phyloP scores from a whole-genome alignment of 2,113 vertebrate genomes.

The Laticauda colubrina region DNA sequence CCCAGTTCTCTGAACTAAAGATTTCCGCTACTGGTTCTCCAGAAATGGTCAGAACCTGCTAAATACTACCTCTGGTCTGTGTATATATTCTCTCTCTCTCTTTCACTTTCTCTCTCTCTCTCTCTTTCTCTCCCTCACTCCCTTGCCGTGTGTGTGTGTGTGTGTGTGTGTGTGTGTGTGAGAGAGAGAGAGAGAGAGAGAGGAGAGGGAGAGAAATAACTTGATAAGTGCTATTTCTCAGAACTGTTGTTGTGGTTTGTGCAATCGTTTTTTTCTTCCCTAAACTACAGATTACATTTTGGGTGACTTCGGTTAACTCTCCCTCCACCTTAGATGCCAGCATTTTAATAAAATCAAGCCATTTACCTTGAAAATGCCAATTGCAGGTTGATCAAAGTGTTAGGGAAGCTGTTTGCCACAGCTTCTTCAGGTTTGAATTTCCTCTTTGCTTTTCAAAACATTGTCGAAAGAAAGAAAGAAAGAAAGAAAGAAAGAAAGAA shows the following conservation, averaged over 20 bases:
- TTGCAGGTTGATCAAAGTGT: conserved; percentile 75
- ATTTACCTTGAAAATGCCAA: conserved; percentile 77
- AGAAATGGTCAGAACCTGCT: too few species aligned
- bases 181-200: too few species aligned
- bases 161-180: too few species aligned
- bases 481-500: background rate
- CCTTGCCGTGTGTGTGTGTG: too few species aligned
- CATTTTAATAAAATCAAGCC: conserved; percentile 80
- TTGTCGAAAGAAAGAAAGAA: conserved; percentile 70
- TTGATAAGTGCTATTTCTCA: conserved; percentile 72
- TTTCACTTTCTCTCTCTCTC: too few species aligned
- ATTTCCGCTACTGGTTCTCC: too few species aligned
- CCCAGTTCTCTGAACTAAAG: too few species aligned
- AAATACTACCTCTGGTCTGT: too few species aligned
- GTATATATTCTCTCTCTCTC: conserved; percentile 17
- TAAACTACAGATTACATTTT: conserved; percentile 66
- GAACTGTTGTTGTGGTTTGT: conserved; percentile 28
- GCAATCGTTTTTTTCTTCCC: background rate
- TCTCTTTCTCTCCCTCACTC: too few species aligned
- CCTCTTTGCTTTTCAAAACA: conserved; percentile 75
- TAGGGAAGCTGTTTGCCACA: conserved; percentile 74
- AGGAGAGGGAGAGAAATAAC: background rate
- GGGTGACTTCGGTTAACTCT: conserved; percentile 71
- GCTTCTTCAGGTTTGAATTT: conserved; percentile 74
- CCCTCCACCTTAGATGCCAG: conserved; percentile 64